Conservation (phyloP, 64 coral and sea anemone genomes). For the Dendronephthya gigantea region DNA sequence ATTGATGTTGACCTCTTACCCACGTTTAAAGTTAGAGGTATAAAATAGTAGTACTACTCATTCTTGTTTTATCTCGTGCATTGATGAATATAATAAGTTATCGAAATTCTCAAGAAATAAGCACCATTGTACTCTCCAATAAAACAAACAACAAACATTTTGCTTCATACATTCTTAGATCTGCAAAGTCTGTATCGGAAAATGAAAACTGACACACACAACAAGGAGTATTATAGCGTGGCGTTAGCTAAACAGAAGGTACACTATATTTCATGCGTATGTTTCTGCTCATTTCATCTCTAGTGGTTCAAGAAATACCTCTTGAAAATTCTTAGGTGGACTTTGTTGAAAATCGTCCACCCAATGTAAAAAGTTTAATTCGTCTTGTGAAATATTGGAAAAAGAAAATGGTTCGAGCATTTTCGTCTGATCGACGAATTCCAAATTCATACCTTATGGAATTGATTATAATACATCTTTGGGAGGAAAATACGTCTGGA, state of each 20-base stretch:
- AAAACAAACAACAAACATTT: too few species aligned
- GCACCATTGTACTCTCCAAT: too few species aligned
- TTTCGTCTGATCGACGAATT: neutral
- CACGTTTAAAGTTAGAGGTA: neutral
- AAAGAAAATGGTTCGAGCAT: conserved; percentile 20
- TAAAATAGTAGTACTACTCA: neutral
- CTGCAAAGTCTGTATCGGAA: too few species aligned
- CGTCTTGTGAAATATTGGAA: conserved; percentile 64
- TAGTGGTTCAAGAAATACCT: too few species aligned
- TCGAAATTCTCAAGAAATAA: too few species aligned
- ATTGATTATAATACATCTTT: conserved; percentile 27
- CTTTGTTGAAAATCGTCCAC: conserved; percentile 23
- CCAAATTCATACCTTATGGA: conserved; percentile 30
- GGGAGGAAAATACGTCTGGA: neutral
- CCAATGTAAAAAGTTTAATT: conserved; percentile 55
- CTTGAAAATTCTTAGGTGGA: conserved; percentile 30
- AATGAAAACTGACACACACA: too few species aligned
- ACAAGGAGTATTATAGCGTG: too few species aligned
- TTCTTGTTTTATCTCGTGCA: neutral
- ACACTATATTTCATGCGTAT: too few species aligned
- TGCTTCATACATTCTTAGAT: too few species aligned
- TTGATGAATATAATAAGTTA: too few species aligned
- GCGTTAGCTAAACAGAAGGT: too few species aligned
- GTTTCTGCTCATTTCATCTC: too few species aligned
- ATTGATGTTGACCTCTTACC: neutral